Evolutionary conservation across 2,797 vertebrate species (phyloP).

Genomic region (Takifugu rubripes): DNA sequence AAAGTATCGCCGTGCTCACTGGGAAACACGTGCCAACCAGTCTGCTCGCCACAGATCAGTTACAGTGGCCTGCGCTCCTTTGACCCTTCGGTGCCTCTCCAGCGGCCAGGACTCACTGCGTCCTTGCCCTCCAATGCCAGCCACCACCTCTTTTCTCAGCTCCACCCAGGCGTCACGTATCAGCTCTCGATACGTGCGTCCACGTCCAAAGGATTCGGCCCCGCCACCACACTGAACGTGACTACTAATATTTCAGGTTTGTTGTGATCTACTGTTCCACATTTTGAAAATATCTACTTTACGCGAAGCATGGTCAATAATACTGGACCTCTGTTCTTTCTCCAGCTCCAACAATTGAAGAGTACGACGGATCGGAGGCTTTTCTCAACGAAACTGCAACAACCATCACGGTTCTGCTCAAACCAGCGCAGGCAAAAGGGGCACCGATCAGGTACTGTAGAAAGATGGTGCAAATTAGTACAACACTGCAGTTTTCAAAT

Average conservation of each 20-base stretch:
- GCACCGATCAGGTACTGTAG: constrained; percentile 91
- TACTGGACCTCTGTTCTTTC: neutral
- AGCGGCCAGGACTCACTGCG: constrained; percentile 85
- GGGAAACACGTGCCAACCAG: neutral
- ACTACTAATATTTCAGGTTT: constrained; percentile 98
- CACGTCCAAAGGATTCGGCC: constrained; percentile 93
- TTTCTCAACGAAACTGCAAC: constrained; percentile 97
- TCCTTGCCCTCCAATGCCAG: constrained; percentile 90
- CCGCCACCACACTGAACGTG: constrained; percentile 87
- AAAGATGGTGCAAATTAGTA: neutral
- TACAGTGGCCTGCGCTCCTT: constrained; percentile 93
- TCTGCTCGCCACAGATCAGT: constrained; percentile 79
- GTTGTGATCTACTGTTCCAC: neutral
- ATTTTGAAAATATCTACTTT: neutral
- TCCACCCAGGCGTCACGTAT: constrained; percentile 95
- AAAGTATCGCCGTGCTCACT: neutral
- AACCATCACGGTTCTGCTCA: constrained; percentile 94
- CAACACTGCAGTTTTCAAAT: neutral
- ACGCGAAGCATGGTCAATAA: neutral
- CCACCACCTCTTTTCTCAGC: constrained; percentile 87
- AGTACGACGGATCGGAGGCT: constrained; percentile 92
- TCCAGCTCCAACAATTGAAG: constrained; percentile 91
- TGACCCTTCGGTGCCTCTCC: constrained; percentile 90
- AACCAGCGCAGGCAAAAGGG: constrained; percentile 96
- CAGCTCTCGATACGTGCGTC: constrained; percentile 93